Percentiles rank a stretch among this genome's conserved stretches.
phyloP scores from a whole-genome alignment of 2,797 vertebrate species.

The Tapera naevia region DNA sequence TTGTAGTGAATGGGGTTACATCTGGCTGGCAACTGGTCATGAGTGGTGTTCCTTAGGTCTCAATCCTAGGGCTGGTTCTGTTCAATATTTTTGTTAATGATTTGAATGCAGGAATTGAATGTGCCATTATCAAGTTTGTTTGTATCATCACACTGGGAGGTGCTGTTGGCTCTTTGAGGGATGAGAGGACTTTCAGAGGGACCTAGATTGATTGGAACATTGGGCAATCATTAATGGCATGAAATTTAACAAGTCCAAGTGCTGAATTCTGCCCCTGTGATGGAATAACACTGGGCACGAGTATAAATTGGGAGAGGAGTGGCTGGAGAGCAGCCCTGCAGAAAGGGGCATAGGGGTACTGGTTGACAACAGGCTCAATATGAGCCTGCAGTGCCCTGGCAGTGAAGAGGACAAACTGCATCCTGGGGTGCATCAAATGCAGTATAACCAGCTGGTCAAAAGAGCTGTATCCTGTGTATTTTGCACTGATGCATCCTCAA shows the following conservation, averaged over 20 bases:
- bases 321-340: neutral
- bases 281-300: no score
- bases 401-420: neutral
- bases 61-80: neutral
- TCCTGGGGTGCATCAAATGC: neutral
- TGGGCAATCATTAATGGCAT: neutral
- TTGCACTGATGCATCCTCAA: neutral
- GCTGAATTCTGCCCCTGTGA: neutral
- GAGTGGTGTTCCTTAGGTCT: neutral
- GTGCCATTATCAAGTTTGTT: neutral
- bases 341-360: neutral
- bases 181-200: neutral
- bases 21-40: neutral
- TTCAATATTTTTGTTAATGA: neutral
- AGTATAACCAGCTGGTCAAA: neutral
- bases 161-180: neutral
- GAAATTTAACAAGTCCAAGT: neutral
- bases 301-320: neutral
- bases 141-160: neutral
- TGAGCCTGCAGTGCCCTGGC: neutral
- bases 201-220: neutral
- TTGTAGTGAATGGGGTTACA: neutral
- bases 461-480: neutral
- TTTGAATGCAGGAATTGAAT: neutral
- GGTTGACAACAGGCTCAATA: neutral